Conservation (phyloP, 2,113 vertebrate genomes). For the Agapornis roseicollis region DNA sequence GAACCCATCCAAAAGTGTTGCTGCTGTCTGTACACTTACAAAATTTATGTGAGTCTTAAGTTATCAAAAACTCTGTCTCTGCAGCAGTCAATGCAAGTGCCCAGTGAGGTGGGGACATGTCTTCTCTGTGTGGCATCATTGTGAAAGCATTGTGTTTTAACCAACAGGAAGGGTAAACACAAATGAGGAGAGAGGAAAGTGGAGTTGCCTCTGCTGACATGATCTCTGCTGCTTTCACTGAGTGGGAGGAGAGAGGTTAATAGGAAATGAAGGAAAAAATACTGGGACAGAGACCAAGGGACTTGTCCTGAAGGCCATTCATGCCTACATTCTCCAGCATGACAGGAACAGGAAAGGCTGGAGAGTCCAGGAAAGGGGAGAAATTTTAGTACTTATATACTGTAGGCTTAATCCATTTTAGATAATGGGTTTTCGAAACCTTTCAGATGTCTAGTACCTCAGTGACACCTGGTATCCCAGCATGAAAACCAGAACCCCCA, state of each 20-base stretch:
- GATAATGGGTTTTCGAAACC: neutral
- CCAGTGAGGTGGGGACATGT: neutral
- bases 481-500: neutral
- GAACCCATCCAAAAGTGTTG: accelerated
- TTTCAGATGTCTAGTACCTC: neutral
- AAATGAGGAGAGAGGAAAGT: neutral
- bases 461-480: neutral
- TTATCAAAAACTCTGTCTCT: neutral
- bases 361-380: neutral
- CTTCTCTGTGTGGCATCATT: neutral
- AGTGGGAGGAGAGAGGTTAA: neutral
- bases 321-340: neutral
- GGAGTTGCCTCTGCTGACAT: accelerated
- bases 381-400: neutral
- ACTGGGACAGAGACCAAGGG: neutral
- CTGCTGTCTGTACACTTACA: neutral
- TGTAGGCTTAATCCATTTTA: neutral
- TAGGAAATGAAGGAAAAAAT: neutral
- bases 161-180: neutral
- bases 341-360: neutral
- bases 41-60: neutral
- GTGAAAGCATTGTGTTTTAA: neutral
- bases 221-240: neutral
- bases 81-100: accelerated
- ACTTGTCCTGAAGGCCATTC: neutral